Base-by-base conservation (phyloP, 2,888 invertebrate genomes). In the Chymomyza fuscimana region DNA sequence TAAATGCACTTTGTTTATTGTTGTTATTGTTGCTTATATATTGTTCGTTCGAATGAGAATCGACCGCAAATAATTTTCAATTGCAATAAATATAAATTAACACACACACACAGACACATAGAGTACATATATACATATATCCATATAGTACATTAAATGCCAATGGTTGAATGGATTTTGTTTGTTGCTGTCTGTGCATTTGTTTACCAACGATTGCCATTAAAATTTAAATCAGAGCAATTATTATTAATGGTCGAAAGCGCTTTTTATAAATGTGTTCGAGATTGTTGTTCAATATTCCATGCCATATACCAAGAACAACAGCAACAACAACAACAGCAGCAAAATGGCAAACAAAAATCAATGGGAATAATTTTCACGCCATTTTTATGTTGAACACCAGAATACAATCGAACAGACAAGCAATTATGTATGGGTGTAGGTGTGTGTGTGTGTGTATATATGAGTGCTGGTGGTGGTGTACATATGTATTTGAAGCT, bases 151-250 rank as follows among this genome's bases (percentile, higher is more conserved):
- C 32, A 19, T 54, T 9, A 54, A 54, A 54, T 54, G 54, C 36
- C 60, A 32, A 36, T 29, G 60, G 36, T 32, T 36, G 60, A 51
- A 51, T 25, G 19, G 50, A 32, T 40, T 58, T 58, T 58, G 58
- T 58, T 58, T 64, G 63, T 64, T 29, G 64, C 67, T 46, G 19
- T 67, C 60, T 60, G 67, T 72, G 72, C 84, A 74, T 71, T 78
- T 85, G 89, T 75, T 77, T 74, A 70, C 78, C 83, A 85, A 74
- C 86, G 83, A 89, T 89, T 77, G 86, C 90, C 86, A 90, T 89
- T 89, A 89, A 90, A 89, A 88, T 86, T 90, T 90, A 88, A 91
- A 89, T 88, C 91, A 87, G 77, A 86, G 86, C 89, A 90, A 90
- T 91, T 89, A 88, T 89, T 87, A 90, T 90, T 90, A 89, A 91